These are phyloP conservation scores for Psix sp. DNA, from an alignment of 1,140 invertebrate species.

Conservation along the genomic window DNA sequence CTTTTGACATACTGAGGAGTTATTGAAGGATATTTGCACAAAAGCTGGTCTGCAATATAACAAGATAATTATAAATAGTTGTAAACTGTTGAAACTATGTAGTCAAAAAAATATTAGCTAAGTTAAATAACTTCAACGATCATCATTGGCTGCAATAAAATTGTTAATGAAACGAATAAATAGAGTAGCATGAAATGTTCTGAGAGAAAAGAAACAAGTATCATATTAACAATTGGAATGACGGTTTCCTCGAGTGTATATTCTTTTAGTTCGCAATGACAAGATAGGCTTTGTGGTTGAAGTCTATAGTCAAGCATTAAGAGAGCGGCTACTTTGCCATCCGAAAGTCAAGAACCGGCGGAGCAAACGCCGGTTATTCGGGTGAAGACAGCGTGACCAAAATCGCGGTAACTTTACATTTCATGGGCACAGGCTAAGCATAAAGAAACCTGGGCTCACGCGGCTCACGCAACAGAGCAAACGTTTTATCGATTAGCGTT, in stretches of 20 bases:
- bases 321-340: conserved; percentile 49
- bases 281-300: conserved; percentile 32
- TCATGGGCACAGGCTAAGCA: conserved; percentile 41
- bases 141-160: no score
- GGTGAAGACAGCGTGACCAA: conserved; percentile 58
- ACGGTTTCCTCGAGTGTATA: conserved; percentile 31
- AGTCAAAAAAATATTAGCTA: no score
- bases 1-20: no score
- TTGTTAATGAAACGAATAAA: no score
- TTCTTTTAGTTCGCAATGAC: conserved; percentile 25
- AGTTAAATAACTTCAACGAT: no score
- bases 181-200: no score
- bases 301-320: conserved; percentile 34
- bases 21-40: no score
- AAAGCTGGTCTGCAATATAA: no score
- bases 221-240: conserved; percentile 25
- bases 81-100: no score
- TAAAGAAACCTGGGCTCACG: conserved; percentile 41
- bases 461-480: conserved; percentile 49
- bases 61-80: no score
- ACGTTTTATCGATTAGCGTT: conserved; percentile 60
- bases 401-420: conserved; percentile 50
- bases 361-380: conserved; percentile 50
- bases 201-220: conserved; percentile 18
- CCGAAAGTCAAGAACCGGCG: conserved; percentile 41